Evolutionary conservation across 2,888 invertebrate genomes (phyloP), one percentile per base, ranked within the genome.

Genomic region (Mythimna ferrago): DNA sequence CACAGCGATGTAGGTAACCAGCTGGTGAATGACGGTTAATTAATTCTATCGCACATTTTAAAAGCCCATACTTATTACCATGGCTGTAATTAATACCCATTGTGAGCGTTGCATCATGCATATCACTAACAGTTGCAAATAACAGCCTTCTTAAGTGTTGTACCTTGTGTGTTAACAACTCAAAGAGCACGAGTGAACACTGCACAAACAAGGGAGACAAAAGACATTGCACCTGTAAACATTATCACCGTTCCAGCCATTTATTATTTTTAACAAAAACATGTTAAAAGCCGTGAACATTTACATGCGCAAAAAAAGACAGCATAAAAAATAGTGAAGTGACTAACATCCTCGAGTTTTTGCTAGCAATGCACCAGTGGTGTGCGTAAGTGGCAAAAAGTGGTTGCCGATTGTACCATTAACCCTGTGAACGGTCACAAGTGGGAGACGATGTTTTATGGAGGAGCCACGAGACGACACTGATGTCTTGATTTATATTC

Each of bases 381-480:
- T 16, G 60, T 56, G 51, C n/a, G n/a, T 32, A 61, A 60, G 48
- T 61, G 64, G 65, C 54, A 82, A 82, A 81, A 71, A 78, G 58
- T 64, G 62, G 60, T n/a, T 61, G 32, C 32, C 60, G 80, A 71
- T 70, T 82, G 80, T 81, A 80, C 83, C 73, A 86, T 82, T 85
- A 87, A 89, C 87, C 86, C 86, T 87, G 86, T 86, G 83, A 89
- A 87, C 83, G 79, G 77, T 74, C 67, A 73, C 66, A 73, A 76
- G 74, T 72, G 78, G 72, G 64, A 71, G 72, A 78, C 78, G 11
- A 81, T 83, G 80, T 80, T 74, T 83, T 62, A 80, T 80, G 80
- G 57, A 80, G 68, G 68, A 71, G 80, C 73, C 62, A 68, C 21
- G 51, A 67, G 19, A 41, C 35, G 60, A 78, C 75, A 64, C 66